Percentiles rank a stretch among this genome's conserved stretches.
phyloP scores from a whole-genome alignment of 2,797 vertebrate species.

The Poeciliopsis gracilis region DNA sequence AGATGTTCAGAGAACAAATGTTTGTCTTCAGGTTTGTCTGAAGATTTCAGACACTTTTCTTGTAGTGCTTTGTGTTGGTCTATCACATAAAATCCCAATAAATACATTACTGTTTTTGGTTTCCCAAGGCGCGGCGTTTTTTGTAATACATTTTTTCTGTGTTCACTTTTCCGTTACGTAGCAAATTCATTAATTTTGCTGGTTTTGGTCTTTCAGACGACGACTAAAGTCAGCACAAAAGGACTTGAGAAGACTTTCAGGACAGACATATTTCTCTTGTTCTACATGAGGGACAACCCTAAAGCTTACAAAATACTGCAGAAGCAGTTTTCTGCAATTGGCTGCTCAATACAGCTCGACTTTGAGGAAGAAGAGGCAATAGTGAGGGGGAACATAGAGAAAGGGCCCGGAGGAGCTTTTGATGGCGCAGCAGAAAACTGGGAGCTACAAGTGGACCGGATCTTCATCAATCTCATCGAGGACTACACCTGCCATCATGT shows the following conservation, averaged over 20 bases:
- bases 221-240: constrained; percentile 29
- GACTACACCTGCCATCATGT: constrained; percentile 52
- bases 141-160: background rate
- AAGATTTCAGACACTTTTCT: background rate
- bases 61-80: background rate
- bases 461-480: constrained; percentile 23
- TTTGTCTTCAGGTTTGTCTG: too few species aligned
- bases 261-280: constrained; percentile 46
- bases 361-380: constrained; percentile 46
- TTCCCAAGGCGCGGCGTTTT: background rate
- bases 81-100: background rate
- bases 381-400: constrained; percentile 44
- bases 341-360: constrained; percentile 23
- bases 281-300: constrained; percentile 59
- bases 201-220: constrained; percentile 19
- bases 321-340: constrained; percentile 40
- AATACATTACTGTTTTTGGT: background rate
- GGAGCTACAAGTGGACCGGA: constrained; percentile 51
- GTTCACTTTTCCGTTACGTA: background rate
- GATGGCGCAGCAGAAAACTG: constrained; percentile 29
- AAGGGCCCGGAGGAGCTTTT: constrained; percentile 19
- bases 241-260: constrained; percentile 41
- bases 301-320: constrained; percentile 37
- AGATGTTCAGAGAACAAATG: background rate
- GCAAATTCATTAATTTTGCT: background rate